phyloP scores from a whole-genome alignment of 2,797 vertebrate species.

The Amniataba percoides region DNA sequence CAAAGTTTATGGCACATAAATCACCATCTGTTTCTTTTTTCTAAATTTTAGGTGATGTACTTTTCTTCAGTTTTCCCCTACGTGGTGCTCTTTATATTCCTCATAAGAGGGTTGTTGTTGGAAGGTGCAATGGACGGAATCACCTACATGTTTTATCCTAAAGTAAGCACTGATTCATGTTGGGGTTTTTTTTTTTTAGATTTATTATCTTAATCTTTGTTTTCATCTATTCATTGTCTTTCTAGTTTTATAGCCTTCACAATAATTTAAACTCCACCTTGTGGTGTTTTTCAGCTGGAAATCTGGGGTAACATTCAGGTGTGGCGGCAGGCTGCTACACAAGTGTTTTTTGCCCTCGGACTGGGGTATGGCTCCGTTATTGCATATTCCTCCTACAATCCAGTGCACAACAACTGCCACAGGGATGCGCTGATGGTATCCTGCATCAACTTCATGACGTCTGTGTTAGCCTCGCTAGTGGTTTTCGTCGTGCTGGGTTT shows the following conservation, averaged over 20 bases:
- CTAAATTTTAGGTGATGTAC: conserved; percentile 90
- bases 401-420: conserved; percentile 97
- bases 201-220: not conserved
- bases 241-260: not conserved
- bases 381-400: conserved; percentile 99
- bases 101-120: conserved; percentile 86
- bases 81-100: conserved; percentile 89
- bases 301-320: conserved; percentile 95
- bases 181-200: not conserved
- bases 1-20: conserved; percentile 14
- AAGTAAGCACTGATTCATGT: conserved; percentile 68
- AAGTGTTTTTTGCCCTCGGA: conserved; percentile 98
- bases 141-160: conserved; percentile 88
- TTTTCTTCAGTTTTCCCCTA: conserved; percentile 95
- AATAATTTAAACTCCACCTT: not conserved
- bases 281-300: conserved; percentile 88
- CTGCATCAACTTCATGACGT: conserved; percentile 97
- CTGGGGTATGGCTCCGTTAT: conserved; percentile 98
- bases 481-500: conserved; percentile 98
- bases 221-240: not conserved
- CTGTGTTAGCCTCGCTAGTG: conserved; percentile 95
- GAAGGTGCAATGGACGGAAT: conserved; percentile 87
- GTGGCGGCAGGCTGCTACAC: conserved; percentile 97
- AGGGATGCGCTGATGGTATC: conserved; percentile 96
- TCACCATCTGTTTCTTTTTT: conserved; percentile 17